Evolutionary conservation across 2,113 vertebrate species (phyloP).

Genomic region (Heloderma charlesbogerti): DNA sequence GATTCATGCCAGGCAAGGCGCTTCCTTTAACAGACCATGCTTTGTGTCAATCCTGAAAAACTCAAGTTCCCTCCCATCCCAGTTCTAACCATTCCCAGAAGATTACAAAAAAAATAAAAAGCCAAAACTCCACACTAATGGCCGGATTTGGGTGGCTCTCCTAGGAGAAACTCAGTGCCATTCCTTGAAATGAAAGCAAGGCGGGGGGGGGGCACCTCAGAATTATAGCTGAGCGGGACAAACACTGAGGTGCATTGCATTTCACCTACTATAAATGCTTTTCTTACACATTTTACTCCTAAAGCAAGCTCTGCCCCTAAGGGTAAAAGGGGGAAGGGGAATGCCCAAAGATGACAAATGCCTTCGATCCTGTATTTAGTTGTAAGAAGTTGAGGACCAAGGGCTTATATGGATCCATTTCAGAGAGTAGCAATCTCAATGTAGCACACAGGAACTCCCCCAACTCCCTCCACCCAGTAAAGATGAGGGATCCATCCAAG

Average conservation of each 20-base stretch:
- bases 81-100: not conserved
- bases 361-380: not conserved
- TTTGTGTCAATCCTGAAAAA: not conserved
- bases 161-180: slow-evolving; percentile 20
- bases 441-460: slow-evolving; percentile 33
- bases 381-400: slow-evolving; percentile 32
- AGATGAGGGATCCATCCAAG: slow-evolving; percentile 6
- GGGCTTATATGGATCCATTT: slow-evolving; percentile 28
- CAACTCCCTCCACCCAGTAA: not conserved
- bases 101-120: slow-evolving; percentile 26
- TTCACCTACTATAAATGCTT: slow-evolving; percentile 18
- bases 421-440: slow-evolving; percentile 45
- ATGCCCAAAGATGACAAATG: not conserved
- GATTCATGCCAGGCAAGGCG: slow-evolving; percentile 18
- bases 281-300: slow-evolving; percentile 24
- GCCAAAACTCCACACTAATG: slow-evolving; percentile 25
- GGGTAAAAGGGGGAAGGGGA: slow-evolving; percentile 21
- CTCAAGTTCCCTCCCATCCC: not conserved
- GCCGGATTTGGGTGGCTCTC: slow-evolving; percentile 28
- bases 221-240: slow-evolving; percentile 30
- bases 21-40: slow-evolving; percentile 25
- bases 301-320: slow-evolving; percentile 52
- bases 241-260: slow-evolving; percentile 21
- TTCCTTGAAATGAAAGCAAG: slow-evolving; percentile 34
- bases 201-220: slow-evolving; percentile 9